phyloP scores from a whole-genome alignment of 2,888 invertebrate species.

The Gymnocheta viridis region DNA sequence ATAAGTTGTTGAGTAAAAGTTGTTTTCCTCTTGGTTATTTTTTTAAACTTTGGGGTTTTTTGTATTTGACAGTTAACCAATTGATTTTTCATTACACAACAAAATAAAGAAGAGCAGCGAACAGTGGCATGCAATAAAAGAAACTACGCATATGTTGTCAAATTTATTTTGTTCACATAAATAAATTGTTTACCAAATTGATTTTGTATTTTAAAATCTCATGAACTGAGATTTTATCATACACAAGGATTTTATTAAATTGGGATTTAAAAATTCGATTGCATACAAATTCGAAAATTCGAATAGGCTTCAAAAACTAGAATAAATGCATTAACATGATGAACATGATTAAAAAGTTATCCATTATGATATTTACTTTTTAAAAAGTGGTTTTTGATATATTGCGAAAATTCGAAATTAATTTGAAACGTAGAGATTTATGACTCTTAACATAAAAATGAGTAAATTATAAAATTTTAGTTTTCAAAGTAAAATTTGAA shows the following conservation, averaged over 20 bases:
- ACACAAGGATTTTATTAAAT: background rate
- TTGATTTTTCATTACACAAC: constrained; percentile 34
- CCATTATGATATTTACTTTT: too few relatives aligned
- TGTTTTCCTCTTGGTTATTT: constrained; percentile 17
- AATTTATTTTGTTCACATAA: background rate
- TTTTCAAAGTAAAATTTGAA: too few relatives aligned
- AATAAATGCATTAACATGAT: too few relatives aligned
- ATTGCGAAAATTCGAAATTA: background rate
- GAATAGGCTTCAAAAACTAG: too few relatives aligned
- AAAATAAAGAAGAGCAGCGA: background rate
- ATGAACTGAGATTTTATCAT: background rate
- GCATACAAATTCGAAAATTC: background rate
- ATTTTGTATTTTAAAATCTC: background rate
- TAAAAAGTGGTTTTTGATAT: too few relatives aligned
- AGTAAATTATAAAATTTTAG: too few relatives aligned
- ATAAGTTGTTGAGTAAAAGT: constrained; percentile 26
- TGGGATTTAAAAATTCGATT: background rate
- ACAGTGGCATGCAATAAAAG: background rate
- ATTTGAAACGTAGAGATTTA: background rate
- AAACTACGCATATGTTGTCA: too few relatives aligned
- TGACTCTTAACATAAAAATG: too few relatives aligned
- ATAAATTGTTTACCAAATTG: too few relatives aligned
- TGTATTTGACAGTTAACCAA: constrained; percentile 59
- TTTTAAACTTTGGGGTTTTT: constrained; percentile 26
- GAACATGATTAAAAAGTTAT: too few relatives aligned